Evolutionary conservation across 1,140 invertebrate species (phyloP).

Genomic region (Drosophila mayri): DNA sequence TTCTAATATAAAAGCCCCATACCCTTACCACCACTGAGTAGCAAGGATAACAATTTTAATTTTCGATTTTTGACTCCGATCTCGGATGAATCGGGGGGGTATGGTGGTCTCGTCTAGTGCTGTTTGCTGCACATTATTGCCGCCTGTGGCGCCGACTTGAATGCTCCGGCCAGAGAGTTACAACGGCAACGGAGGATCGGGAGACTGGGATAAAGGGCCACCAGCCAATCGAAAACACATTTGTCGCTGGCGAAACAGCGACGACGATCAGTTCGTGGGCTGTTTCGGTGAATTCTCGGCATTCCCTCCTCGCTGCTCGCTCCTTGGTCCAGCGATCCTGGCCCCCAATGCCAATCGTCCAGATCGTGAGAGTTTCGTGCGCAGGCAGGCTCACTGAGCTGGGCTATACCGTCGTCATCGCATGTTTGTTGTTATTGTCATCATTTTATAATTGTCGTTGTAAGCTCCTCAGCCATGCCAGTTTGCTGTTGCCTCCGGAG

Average conservation of each 20-base stretch:
- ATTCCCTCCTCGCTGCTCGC: slow-evolving; percentile 29
- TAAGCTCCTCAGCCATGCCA: slow-evolving; percentile 67
- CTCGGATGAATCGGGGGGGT: background rate
- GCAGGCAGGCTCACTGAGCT: slow-evolving; percentile 48
- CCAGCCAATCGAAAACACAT: slow-evolving; percentile 81
- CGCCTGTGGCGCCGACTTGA: slow-evolving; percentile 63
- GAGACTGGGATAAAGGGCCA: slow-evolving; percentile 32
- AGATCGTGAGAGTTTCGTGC: slow-evolving; percentile 60
- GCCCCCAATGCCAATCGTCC: slow-evolving; percentile 50
- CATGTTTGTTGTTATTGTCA: slow-evolving; percentile 82
- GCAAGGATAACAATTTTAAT: slow-evolving; percentile 61
- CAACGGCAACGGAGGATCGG: background rate
- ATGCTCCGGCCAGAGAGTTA: slow-evolving; percentile 24
- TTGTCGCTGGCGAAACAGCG: slow-evolving; percentile 68
- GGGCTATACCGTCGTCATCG: slow-evolving; percentile 68
- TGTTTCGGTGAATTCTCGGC: slow-evolving; percentile 78
- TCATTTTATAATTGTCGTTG: slow-evolving; percentile 84
- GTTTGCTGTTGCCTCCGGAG: slow-evolving; percentile 33
- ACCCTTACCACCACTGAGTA: slow-evolving; percentile 10
- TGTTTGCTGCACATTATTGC: slow-evolving; percentile 55
- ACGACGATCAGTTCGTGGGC: slow-evolving; percentile 74
- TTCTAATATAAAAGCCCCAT: background rate
- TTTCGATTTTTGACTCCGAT: slow-evolving; percentile 56
- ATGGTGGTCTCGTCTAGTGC: slow-evolving; percentile 22
- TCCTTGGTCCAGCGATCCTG: background rate